Base-by-base conservation (phyloP, 2,888 invertebrate genomes). In the Didymodactylos carnosus region DNA sequence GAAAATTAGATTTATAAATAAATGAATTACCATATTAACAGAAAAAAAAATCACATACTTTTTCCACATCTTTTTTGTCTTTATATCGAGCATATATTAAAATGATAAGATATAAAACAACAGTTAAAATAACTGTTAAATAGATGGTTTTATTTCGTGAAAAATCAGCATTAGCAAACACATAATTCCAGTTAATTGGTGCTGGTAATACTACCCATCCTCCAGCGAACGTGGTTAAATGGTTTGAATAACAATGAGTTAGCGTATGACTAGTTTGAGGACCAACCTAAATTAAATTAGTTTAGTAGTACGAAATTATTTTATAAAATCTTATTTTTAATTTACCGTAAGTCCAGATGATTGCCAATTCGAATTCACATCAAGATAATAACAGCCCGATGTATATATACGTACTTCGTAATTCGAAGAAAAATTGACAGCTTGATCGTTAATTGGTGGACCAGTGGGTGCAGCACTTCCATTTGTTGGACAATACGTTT, bases 171-270 rank as follows among this genome's bases (percentile, higher is more conserved):
- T 86, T 82, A 40, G 81, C 80, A 75, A 85, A 84, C 11, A 86
- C 83, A 77, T 82, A 85, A 76, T 81, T 80, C 79, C 84, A 86
- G 79, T 86, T 83, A 16, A 86, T 83, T 19, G 82, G 80, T 78
- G 85, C 85, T 2, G 85, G 85, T 23, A 81, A 80, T 1, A 85
- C 82, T n/a, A 82, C 81, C 78, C 84, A 83, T 35, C 84, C 85
- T 7, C 82, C 81, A 7, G 82, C 83, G 77, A 85, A 86, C 39
- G 82, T 79, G 16, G 85, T 84, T 78, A 85, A 77, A 76, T 86
- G 86, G 73, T 75, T 79, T 75, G 80, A 80, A 29, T 76, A 71
- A 77, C 82, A 83, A n/a, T 79, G 77, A 0, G 80, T 78, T 2
- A 40, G 35, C 5, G 62, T 62, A 6, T 73, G 69, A 35, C 76